phyloP scores from a whole-genome alignment of 2,113 vertebrate species.

The Lophius piscatorius region DNA sequence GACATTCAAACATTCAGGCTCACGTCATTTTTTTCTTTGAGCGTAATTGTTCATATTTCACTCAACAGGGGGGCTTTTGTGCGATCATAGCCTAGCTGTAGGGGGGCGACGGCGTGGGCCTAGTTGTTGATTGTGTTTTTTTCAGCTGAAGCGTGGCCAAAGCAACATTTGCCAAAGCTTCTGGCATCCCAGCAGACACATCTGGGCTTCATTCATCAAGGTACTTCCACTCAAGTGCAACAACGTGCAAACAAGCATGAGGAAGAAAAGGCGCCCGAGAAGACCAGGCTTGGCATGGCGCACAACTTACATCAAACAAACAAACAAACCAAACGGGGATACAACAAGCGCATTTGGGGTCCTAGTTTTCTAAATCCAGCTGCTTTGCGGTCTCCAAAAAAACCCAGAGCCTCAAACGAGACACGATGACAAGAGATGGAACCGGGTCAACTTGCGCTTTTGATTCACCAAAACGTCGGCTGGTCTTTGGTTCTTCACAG shows the following conservation, averaged over 20 bases:
- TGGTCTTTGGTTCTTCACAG: slow-evolving; percentile 39
- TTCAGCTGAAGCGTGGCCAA: slow-evolving; percentile 64
- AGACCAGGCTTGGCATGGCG: slow-evolving; percentile 50
- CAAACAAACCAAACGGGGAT: slow-evolving; percentile 65
- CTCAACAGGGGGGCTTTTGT: no score
- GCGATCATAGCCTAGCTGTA: no score
- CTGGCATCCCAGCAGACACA: slow-evolving; percentile 63
- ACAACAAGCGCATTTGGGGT: slow-evolving; percentile 51
- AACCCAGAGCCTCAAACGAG: slow-evolving; percentile 58
- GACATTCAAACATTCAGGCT: no score
- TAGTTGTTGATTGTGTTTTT: slow-evolving; percentile 62
- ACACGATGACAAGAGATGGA: slow-evolving; percentile 68
- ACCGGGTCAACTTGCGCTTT: slow-evolving; percentile 59
- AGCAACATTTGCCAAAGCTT: slow-evolving; percentile 40
- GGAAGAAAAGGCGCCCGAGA: slow-evolving; percentile 47
- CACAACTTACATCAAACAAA: slow-evolving; percentile 57
- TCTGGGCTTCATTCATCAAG: slow-evolving; percentile 75
- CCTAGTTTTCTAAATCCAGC: slow-evolving; percentile 70
- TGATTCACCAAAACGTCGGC: slow-evolving; percentile 59
- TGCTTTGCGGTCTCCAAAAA: slow-evolving; percentile 50
- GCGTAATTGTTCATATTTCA: no score
- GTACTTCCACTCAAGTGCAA: slow-evolving; percentile 65
- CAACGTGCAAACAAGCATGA: slow-evolving; percentile 67
- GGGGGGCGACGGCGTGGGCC: no score
- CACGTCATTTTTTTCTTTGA: no score